A percentile compares a stretch with the other conserved stretches of the same genome.
Evolutionary conservation across 2,797 vertebrate genomes (phyloP).

Genomic region (Brachyalestes nurse): DNA sequence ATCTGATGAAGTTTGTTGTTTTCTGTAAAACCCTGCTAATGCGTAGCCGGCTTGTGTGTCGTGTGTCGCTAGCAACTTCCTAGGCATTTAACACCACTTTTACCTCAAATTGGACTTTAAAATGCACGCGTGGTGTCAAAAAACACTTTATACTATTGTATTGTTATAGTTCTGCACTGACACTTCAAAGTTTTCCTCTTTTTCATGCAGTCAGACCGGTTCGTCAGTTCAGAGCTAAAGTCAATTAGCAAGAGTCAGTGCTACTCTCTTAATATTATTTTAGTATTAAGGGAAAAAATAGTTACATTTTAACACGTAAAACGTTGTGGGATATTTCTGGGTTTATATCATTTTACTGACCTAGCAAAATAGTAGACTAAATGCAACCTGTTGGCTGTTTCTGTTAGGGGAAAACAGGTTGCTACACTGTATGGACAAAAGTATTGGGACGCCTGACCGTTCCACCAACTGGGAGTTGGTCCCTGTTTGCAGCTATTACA

Average conservation of each 20-base stretch:
- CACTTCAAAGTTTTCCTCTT: not conserved
- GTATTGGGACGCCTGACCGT: too few relatives aligned
- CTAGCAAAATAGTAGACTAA: too few relatives aligned
- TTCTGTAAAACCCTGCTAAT: not conserved
- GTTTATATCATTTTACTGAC: not conserved
- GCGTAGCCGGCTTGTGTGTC: conserved; percentile 14
- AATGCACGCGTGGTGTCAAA: not conserved
- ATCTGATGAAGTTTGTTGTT: too few relatives aligned
- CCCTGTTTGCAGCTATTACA: too few relatives aligned
- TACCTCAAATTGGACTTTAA: not conserved
- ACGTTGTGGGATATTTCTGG: too few relatives aligned
- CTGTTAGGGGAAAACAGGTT: too few relatives aligned
- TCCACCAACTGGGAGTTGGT: too few relatives aligned
- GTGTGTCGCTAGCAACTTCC: not conserved
- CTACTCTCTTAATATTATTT: not conserved
- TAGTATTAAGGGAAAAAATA: not conserved
- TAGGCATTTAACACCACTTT: not conserved
- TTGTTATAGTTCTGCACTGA: not conserved
- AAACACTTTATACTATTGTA: not conserved
- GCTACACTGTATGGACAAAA: too few relatives aligned
- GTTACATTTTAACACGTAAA: not conserved
- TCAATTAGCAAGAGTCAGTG: not conserved
- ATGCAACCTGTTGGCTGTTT: too few relatives aligned
- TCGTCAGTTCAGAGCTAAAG: not conserved
- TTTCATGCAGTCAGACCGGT: not conserved